phyloP scores from a whole-genome alignment of 2,888 invertebrate species.

The Ernsta delagoae region DNA sequence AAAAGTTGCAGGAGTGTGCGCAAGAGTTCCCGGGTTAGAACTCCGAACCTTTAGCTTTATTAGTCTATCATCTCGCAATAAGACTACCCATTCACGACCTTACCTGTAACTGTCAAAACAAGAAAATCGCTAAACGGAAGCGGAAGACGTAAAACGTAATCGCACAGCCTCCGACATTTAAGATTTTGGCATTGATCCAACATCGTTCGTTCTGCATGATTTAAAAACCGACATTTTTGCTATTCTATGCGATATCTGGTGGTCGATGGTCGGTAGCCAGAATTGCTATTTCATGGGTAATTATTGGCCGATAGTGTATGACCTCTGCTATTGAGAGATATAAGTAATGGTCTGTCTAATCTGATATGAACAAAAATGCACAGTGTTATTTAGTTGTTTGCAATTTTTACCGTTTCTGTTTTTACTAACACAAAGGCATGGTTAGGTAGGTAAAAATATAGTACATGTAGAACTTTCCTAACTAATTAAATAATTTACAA shows the following conservation, averaged over 20 bases:
- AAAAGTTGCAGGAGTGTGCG: no score
- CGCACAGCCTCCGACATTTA: conserved; percentile 47
- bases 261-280: conserved; percentile 2
- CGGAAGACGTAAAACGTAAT: conserved; percentile 59
- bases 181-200: conserved; percentile 49
- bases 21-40: no score
- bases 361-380: neutral
- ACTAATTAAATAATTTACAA: no score
- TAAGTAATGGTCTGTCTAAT: neutral
- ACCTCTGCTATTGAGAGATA: neutral
- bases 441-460: no score
- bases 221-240: conserved; percentile 36
- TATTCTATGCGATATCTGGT: conserved; percentile 12
- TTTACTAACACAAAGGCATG: no score
- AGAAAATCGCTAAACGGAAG: conserved; percentile 52
- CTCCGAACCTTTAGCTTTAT: neutral
- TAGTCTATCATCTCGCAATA: neutral
- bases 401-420: no score
- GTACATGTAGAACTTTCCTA: no score
- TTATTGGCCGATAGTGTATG: neutral
- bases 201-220: conserved; percentile 39
- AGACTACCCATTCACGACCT: conserved; percentile 10
- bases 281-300: conserved; percentile 10
- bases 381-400: no score
- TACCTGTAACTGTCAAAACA: conserved; percentile 50